Evolutionary conservation across 1,140 invertebrate genomes (phyloP).

Genomic region (Caenorhabditis briggsae): DNA sequence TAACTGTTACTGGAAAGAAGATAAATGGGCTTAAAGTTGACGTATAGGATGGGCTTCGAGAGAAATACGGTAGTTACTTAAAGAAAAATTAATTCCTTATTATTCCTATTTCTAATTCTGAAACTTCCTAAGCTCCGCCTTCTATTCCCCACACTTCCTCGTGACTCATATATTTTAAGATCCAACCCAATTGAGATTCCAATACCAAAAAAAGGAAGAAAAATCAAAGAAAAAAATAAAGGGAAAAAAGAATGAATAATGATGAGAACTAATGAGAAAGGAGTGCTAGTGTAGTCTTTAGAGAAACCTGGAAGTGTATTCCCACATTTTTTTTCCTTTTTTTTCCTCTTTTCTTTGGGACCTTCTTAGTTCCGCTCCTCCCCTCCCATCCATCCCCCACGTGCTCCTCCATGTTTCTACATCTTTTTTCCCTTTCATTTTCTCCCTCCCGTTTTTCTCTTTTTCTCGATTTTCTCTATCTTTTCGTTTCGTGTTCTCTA

Average conservation of each 20-base stretch:
- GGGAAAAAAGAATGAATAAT: slow-evolving; percentile 30
- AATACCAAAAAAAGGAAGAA: too few species aligned
- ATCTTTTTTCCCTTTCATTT: not conserved
- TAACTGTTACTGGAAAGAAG: too few species aligned
- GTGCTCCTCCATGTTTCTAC: slow-evolving; percentile 41
- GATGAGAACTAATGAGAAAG: slow-evolving; percentile 20
- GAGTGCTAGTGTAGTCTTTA: not conserved
- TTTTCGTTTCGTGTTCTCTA: too few species aligned
- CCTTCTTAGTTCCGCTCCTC: not conserved
- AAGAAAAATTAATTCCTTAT: not conserved
- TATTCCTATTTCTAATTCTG: not conserved
- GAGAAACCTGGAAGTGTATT: slow-evolving; percentile 37
- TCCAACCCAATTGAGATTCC: not conserved
- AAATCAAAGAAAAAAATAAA: not conserved
- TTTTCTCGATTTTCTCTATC: not conserved
- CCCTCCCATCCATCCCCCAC: not conserved
- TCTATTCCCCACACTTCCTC: not conserved
- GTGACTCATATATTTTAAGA: not conserved
- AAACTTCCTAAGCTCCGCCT: not conserved
- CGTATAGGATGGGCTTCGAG: too few species aligned
- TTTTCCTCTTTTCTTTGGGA: not conserved
- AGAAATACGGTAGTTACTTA: too few species aligned
- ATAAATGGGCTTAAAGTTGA: too few species aligned
- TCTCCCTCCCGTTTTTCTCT: not conserved
- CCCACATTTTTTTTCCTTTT: not conserved